Conservation (phyloP, 37 sponge, comb jelly and placozoan species). For the Ianthella basta region DNA sequence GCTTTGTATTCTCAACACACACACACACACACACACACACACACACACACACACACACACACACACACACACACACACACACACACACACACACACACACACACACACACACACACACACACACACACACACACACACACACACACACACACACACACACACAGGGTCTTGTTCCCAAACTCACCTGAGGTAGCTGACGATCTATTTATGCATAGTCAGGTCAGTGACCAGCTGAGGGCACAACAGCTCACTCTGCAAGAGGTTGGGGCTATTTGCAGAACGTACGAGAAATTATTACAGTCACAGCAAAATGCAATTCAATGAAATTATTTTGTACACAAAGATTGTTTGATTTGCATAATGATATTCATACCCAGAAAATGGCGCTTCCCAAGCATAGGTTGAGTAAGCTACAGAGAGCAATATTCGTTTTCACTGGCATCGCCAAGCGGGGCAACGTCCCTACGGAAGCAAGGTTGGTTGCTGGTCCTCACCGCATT, state of each 20-base stretch:
- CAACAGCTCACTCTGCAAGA: conserved; percentile 75
- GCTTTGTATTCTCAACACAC: too few relatives aligned
- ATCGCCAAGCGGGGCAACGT: background rate
- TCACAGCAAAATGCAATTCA: background rate
- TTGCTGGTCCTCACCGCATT: too few relatives aligned
- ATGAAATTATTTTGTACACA: background rate
- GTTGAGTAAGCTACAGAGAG: conserved; percentile 1
- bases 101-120: too few relatives aligned
- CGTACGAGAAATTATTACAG: conserved; percentile 8
- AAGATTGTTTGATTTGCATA: too few relatives aligned
- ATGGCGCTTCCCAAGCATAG: conserved; percentile 28
- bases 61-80: too few relatives aligned
- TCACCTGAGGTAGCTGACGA: conserved; percentile 34
- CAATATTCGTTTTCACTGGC: conserved; percentile 20
- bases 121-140: too few relatives aligned
- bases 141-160: too few relatives aligned
- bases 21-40: too few relatives aligned
- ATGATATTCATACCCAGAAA: background rate
- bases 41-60: too few relatives aligned
- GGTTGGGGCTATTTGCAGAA: conserved; percentile 36
- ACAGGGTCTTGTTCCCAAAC: conserved; percentile 69
- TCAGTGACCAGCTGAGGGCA: conserved; percentile 59
- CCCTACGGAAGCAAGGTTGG: conserved; percentile 10
- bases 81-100: too few relatives aligned
- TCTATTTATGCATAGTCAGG: conserved; percentile 56